These are phyloP conservation scores for Apeira syringaria DNA, from an alignment of 2,888 invertebrate genomes.

Conservation along the genomic window DNA sequence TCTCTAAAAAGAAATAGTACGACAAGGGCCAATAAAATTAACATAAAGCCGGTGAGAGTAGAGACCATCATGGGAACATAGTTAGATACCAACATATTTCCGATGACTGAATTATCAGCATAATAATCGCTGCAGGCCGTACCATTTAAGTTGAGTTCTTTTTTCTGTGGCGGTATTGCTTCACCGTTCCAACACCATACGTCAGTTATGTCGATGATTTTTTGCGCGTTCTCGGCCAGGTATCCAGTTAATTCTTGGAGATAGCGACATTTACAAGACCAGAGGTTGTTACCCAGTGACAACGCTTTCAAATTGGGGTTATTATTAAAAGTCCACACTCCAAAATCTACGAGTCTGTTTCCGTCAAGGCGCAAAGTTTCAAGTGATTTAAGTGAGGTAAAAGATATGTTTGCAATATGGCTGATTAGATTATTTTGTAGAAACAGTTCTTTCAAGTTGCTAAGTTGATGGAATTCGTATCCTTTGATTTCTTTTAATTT, in stretches of 20 bases:
- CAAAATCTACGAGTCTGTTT: slow-evolving; percentile 91
- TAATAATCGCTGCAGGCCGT: slow-evolving; percentile 94
- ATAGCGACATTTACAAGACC: slow-evolving; percentile 96
- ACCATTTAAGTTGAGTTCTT: slow-evolving; percentile 92
- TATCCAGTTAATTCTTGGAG: slow-evolving; percentile 92
- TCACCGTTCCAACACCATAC: slow-evolving; percentile 93
- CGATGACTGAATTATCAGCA: slow-evolving; percentile 92
- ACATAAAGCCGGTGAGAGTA: slow-evolving; percentile 89
- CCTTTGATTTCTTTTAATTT: slow-evolving; percentile 90
- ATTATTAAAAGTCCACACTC: slow-evolving; percentile 89
- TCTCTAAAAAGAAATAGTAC: slow-evolving; percentile 93
- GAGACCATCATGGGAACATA: slow-evolving; percentile 93
- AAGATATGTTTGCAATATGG: slow-evolving; percentile 91
- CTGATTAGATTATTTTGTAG: slow-evolving; percentile 93
- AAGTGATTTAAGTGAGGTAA: slow-evolving; percentile 89
- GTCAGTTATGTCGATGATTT: slow-evolving; percentile 90
- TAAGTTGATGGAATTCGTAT: slow-evolving; percentile 92
- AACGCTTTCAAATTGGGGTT: slow-evolving; percentile 89
- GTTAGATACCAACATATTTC: slow-evolving; percentile 91
- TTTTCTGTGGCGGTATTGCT: slow-evolving; percentile 88
- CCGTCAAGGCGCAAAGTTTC: slow-evolving; percentile 92
- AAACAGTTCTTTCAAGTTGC: slow-evolving; percentile 91
- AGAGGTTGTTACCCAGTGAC: slow-evolving; percentile 92
- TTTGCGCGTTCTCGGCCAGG: slow-evolving; percentile 91
- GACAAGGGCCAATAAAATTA: slow-evolving; percentile 89